Percentiles rank a stretch among this genome's conserved stretches.
Conservation (phyloP, 2,888 invertebrate genomes). For the Tortricodes alternella region DNA sequence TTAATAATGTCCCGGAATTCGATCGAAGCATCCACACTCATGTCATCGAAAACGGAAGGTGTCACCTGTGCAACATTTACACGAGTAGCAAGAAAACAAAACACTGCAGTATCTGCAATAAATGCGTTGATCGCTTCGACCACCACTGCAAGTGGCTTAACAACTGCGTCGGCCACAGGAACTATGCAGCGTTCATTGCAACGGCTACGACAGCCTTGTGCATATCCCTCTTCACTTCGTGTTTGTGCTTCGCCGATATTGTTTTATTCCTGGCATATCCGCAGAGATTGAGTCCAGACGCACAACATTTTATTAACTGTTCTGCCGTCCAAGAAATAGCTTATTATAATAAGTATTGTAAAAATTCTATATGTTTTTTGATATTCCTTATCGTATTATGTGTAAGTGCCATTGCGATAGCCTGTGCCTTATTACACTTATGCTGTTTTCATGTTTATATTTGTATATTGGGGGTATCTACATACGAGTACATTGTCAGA, state of each 20-base stretch:
- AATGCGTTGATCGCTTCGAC: constrained; percentile 97
- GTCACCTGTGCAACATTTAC: constrained; percentile 94
- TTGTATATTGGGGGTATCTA: constrained; percentile 91
- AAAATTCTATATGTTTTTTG: constrained; percentile 61
- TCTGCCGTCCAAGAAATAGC: constrained; percentile 40
- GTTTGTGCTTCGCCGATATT: constrained; percentile 87
- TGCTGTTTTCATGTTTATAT: constrained; percentile 95
- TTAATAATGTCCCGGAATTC: constrained; percentile 89
- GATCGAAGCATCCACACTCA: constrained; percentile 94
- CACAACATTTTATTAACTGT: constrained; percentile 69
- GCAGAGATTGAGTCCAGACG: constrained; percentile 83
- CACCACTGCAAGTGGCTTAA: constrained; percentile 99
- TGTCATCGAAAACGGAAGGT: constrained; percentile 97
- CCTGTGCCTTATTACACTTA: constrained; percentile 90
- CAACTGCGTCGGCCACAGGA: constrained; percentile 96
- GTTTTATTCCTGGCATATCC: constrained; percentile 85
- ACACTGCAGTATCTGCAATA: constrained; percentile 98
- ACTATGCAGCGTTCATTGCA: constrained; percentile 92
- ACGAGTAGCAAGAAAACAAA: constrained; percentile 91
- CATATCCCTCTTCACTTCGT: constrained; percentile 86
- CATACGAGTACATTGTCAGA: constrained; percentile 91
- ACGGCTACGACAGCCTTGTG: constrained; percentile 90
- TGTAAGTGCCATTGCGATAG: constrained; percentile 88
- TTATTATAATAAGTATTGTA: constrained; percentile 53
- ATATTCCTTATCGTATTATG: constrained; percentile 82